A percentile compares a stretch with the other conserved stretches of the same genome.
These are phyloP conservation scores for Montipora cactus DNA, from an alignment of 64 coral and sea anemone genomes.

Conservation along the genomic window DNA sequence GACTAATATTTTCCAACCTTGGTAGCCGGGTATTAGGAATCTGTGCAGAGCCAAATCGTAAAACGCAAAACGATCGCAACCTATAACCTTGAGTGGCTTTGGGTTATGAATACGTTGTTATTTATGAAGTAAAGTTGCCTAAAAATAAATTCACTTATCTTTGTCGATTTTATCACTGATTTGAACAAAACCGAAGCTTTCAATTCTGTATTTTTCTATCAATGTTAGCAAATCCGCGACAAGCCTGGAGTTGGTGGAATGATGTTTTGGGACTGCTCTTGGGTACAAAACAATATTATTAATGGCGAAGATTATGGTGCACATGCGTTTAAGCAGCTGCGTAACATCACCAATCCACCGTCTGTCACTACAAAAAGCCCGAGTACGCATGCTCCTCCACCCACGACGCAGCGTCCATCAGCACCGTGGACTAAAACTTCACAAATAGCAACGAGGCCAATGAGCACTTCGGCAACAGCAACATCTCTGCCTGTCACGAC, in stretches of 20 bases:
- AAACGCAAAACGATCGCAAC: no score
- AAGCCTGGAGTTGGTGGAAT: constrained; percentile 84
- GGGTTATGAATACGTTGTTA: no score
- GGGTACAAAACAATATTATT: constrained; percentile 89
- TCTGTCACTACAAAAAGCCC: neutral
- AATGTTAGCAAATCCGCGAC: constrained; percentile 78
- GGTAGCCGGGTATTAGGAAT: no score
- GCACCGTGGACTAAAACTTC: constrained; percentile 9
- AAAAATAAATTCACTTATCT: no score
- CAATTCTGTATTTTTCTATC: neutral
- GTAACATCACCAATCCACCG: constrained; percentile 43
- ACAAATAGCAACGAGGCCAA: neutral
- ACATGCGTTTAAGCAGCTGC: constrained; percentile 68
- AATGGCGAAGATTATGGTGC: constrained; percentile 76
- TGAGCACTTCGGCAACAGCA: neutral
- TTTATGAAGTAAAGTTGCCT: no score
- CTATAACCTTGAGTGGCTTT: no score
- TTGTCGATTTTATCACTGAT: no score
- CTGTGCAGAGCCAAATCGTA: no score
- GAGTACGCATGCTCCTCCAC: constrained; percentile 28
- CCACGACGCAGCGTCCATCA: neutral
- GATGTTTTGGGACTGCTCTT: constrained; percentile 95
- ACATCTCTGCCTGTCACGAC: neutral
- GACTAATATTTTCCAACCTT: no score
- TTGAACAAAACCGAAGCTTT: neutral